Conservation (phyloP, 64 coral and sea anemone species). For the Pachyseris speciosa region DNA sequence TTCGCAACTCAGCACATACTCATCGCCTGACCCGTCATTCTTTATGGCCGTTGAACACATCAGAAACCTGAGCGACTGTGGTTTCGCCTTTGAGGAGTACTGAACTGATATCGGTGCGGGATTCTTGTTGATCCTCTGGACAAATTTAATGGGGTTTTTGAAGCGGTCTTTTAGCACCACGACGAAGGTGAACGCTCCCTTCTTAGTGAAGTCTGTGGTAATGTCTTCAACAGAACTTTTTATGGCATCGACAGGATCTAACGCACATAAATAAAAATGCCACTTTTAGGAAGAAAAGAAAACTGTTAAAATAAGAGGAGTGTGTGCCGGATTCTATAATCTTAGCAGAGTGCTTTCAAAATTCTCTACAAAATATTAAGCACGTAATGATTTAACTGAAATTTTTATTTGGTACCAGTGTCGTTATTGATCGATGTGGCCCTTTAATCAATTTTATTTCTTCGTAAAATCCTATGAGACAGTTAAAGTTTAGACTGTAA, state of each 20-base stretch:
- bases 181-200: constrained; percentile 66
- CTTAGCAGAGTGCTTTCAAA: too few species aligned
- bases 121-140: neutral
- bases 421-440: too few species aligned
- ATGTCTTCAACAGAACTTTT: constrained; percentile 64
- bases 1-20: constrained; percentile 34
- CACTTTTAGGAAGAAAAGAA: neutral
- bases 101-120: constrained; percentile 42
- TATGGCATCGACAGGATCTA: constrained; percentile 75
- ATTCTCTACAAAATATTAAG: too few species aligned
- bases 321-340: too few species aligned
- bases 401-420: neutral
- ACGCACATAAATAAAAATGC: neutral
- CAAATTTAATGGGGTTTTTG: constrained; percentile 13
- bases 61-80: constrained; percentile 54
- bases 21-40: constrained; percentile 6
- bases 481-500: neutral
- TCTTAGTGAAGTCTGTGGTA: constrained; percentile 20
- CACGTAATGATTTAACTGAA: neutral
- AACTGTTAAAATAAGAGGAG: too few species aligned
- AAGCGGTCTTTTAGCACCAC: constrained; percentile 72
- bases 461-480: neutral
- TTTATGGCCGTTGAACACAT: constrained; percentile 8
- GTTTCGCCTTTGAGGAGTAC: constrained; percentile 34
- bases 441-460: too few species aligned